These are phyloP conservation scores for Petrocephalus zakoni DNA, from an alignment of 2,113 vertebrate genomes.

Conservation along the genomic window DNA sequence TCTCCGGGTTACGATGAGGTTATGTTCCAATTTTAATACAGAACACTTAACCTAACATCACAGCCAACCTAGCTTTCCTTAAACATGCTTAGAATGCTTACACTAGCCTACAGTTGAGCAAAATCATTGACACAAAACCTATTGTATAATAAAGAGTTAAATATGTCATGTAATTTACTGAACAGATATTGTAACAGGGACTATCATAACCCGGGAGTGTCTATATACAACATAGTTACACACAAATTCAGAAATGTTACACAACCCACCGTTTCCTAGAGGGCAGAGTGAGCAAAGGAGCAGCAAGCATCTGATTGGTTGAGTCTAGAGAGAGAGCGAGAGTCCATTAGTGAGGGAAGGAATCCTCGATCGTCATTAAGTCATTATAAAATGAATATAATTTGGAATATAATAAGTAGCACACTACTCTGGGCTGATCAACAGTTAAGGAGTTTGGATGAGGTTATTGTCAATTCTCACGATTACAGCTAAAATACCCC, in stretches of 20 bases:
- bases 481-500: background rate
- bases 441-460: background rate
- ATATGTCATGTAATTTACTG: background rate
- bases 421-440: background rate
- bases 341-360: background rate
- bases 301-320: constrained; percentile 72
- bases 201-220: too few species aligned
- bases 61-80: too few species aligned
- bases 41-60: too few species aligned
- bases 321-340: constrained; percentile 68
- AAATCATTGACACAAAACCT: background rate
- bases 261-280: constrained; percentile 85
- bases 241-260: background rate
- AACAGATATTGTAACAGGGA: background rate
- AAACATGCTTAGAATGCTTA: background rate
- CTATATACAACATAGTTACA: background rate
- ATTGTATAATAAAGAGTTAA: background rate
- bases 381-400: background rate
- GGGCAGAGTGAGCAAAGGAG: constrained; percentile 37
- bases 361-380: background rate
- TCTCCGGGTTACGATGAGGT: too few species aligned
- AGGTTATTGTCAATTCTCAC: background rate
- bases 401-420: background rate
- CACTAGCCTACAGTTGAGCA: background rate
- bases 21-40: too few species aligned